Conservation (phyloP, 2,797 vertebrate genomes). For the Tarsius wallacei region DNA sequence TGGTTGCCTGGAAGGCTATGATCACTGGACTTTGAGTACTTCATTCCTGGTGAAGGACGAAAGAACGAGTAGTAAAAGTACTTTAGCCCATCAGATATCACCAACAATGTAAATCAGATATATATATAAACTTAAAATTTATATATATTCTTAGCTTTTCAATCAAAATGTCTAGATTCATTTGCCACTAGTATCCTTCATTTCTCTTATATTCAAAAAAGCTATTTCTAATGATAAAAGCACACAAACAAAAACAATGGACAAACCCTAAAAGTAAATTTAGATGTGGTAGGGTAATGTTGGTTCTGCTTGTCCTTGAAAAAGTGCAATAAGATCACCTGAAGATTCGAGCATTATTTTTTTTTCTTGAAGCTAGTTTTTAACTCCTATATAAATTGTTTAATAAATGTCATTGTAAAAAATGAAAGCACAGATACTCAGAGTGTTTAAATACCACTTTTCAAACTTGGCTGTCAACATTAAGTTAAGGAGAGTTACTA, state of each 20-base stretch:
- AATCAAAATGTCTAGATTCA: not conserved
- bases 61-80: not conserved
- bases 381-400: not conserved
- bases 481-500: not conserved
- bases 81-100: not conserved
- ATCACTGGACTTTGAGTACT: not conserved
- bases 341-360: not conserved
- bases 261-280: not conserved
- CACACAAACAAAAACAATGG: not conserved
- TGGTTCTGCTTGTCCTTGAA: not conserved
- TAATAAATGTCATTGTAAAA: not conserved
- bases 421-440: not conserved
- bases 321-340: not conserved
- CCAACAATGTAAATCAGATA: not conserved
- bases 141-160: not conserved
- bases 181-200: not conserved
- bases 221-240: not conserved
- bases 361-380: not conserved
- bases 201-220: not conserved
- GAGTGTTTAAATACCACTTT: not conserved
- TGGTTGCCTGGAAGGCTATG: not conserved
- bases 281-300: not conserved
- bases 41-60: not conserved
- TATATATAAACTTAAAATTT: not conserved
- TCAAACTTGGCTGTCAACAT: not conserved